Base-by-base conservation (phyloP, 2,888 invertebrate species). In the Pemphredon lugubris region DNA sequence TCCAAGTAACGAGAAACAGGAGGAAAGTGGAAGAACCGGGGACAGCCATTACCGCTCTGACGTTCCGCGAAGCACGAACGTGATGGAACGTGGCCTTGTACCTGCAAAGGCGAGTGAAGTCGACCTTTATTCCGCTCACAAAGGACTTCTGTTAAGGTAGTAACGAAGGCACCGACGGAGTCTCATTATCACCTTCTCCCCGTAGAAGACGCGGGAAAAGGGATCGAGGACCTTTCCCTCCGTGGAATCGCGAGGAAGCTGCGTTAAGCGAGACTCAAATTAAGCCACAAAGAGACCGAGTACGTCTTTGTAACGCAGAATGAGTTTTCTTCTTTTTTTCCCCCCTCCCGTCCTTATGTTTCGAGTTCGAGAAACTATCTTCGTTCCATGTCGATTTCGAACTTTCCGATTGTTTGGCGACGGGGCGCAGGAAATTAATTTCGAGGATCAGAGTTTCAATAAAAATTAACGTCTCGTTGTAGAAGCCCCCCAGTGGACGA, bases 101-200 rank as follows among this genome's bases (percentile, higher is more conserved):
- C 20, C 30, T 11, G 51, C 45, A 60, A 63, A 48, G 48, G 53
- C 32, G 26, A 14, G 47, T 18, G 59, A 47, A 63, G 47, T 59
- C 48, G 59, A 48, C 54, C 57, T 75, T 74, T 77, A 68, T 72
- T 77, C 72, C 60, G 51, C 72, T 68, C 59, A 72, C 72, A 75
- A 75, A 77, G 64, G 48, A 45, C 57, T 34, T 50, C 44, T 57
- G 66, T 54, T 58, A 67, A 72, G 58, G 51, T 50, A 55, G 74
- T 67, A 76, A 77, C 61, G 61, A 76, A 65, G 59, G 60, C 72
- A 63, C 42, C 57, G 75, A 75, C 68, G 37, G 26, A 13, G 48
- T 64, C 75, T 75, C 68, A 60, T 75, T 75, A 72, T 60, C 30
- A 53, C 13, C 37, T 16, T 23, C 34, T 34, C 4, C 16, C 21